These are phyloP conservation scores for Buphagus erythrorhynchus DNA, from an alignment of 2,797 vertebrate species.

Conservation along the genomic window DNA sequence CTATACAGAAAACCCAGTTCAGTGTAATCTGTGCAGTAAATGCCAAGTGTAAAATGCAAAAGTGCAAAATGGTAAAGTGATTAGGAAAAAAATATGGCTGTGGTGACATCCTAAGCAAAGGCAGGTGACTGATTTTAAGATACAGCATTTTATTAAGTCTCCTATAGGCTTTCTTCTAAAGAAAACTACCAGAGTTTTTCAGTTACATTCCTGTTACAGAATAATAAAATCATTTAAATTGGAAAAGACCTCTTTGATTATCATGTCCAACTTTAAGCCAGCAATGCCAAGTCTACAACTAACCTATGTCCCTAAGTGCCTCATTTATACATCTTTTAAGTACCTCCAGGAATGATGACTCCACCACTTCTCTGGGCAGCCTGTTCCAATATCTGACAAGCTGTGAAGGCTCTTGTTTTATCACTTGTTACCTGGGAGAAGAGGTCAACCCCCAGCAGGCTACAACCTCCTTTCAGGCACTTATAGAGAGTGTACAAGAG, in stretches of 20 bases:
- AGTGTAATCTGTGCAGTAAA: background rate
- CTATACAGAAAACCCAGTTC: background rate
- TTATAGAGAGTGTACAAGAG: no score
- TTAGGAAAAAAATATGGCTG: background rate
- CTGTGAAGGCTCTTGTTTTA: background rate
- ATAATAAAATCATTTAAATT: background rate
- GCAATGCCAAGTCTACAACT: background rate
- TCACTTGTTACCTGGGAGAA: background rate
- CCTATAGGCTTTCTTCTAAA: background rate
- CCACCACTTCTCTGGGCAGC: background rate
- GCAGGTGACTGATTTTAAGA: background rate
- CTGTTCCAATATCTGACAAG: background rate
- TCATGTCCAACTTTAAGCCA: background rate
- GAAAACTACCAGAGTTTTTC: background rate
- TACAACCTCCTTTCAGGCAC: background rate
- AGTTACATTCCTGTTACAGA: background rate
- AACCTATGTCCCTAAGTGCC: background rate
- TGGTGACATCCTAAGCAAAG: background rate
- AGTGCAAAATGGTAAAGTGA: background rate
- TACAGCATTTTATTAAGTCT: background rate
- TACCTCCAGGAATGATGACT: background rate
- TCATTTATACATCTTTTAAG: background rate
- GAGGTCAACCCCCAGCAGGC: fast-evolving
- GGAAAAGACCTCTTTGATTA: background rate
- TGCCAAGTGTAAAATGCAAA: background rate